A percentile compares a stretch with the other conserved stretches of the same genome.
Conservation (phyloP, 2,888 invertebrate genomes). For the Caenorhabditis angaria region DNA sequence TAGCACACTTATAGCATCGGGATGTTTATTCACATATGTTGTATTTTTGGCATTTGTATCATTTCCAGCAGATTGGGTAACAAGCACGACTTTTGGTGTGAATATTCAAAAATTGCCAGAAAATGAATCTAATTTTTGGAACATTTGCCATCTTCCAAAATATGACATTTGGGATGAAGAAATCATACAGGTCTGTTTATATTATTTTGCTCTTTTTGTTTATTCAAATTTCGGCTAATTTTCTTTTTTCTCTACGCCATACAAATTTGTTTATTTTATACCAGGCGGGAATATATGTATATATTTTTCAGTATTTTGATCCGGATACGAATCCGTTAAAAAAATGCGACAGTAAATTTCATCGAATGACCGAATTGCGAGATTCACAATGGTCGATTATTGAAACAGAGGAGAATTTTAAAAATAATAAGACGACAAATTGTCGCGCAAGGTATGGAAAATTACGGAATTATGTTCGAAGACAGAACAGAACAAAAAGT, state of each 20-base stretch:
- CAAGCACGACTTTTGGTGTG: constrained; percentile 11
- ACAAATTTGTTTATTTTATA: too few relatives aligned
- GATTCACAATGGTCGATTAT: constrained; percentile 21
- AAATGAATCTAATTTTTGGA: constrained; percentile 11
- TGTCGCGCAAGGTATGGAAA: constrained; percentile 29
- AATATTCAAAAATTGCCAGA: constrained; percentile 2
- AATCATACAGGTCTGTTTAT: constrained; percentile 26
- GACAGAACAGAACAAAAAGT: neutral
- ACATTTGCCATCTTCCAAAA: constrained; percentile 39
- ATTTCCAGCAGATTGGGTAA: constrained; percentile 10
- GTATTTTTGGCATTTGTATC: constrained; percentile 21
- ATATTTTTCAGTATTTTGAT: constrained; percentile 23
- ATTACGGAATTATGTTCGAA: neutral
- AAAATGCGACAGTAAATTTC: constrained; percentile 24
- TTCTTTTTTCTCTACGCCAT: neutral
- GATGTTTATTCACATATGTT: constrained; percentile 26
- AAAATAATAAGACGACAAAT: constrained; percentile 6
- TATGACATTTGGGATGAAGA: constrained; percentile 50
- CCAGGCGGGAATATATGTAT: too few relatives aligned
- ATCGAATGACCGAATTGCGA: constrained; percentile 21
- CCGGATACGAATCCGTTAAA: constrained; percentile 25
- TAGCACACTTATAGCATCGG: constrained; percentile 10
- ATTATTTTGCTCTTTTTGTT: neutral
- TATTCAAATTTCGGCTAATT: constrained; percentile 5
- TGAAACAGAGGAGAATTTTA: neutral